Evolutionary conservation across 2,888 invertebrate species (phyloP).

Genomic region (Prenolepis imparis): DNA sequence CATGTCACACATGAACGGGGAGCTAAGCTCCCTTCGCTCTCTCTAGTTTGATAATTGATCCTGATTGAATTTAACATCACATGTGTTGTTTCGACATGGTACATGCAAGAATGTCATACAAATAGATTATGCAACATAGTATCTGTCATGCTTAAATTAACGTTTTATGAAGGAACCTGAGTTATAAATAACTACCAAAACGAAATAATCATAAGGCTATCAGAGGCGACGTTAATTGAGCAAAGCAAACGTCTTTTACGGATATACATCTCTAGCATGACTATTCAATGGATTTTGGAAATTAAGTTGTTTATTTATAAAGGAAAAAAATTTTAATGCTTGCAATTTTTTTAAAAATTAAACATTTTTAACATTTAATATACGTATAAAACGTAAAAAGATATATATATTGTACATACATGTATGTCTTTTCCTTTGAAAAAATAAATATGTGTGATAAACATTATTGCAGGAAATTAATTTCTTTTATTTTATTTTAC

Average conservation of each 20-base stretch:
- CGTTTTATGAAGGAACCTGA: conserved; percentile 19
- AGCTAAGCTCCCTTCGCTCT: conserved; percentile 49
- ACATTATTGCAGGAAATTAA: conserved; percentile 15
- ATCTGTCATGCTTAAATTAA: conserved; percentile 45
- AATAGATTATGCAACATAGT: conserved; percentile 41
- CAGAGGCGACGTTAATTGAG: background rate
- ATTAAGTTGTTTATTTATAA: background rate
- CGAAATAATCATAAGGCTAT: conserved; percentile 17
- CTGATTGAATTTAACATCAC: conserved; percentile 56
- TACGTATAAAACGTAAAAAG: background rate
- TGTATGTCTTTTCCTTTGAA: background rate
- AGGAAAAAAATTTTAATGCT: background rate
- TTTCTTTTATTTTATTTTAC: background rate
- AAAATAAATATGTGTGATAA: background rate
- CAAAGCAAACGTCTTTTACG: background rate
- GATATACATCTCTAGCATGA: background rate
- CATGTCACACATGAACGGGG: conserved; percentile 34
- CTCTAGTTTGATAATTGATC: conserved; percentile 55
- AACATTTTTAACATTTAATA: conserved; percentile 4
- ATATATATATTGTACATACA: background rate
- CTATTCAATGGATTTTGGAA: background rate
- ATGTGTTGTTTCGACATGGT: conserved; percentile 38
- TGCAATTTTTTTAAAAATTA: background rate
- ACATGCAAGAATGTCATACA: conserved; percentile 39
- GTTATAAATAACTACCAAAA: conserved; percentile 16